Evolutionary conservation across 64 coral and sea anemone species (phyloP), one percentile per base, ranked within the genome.

Genomic region (Stichodactyla helianthus): DNA sequence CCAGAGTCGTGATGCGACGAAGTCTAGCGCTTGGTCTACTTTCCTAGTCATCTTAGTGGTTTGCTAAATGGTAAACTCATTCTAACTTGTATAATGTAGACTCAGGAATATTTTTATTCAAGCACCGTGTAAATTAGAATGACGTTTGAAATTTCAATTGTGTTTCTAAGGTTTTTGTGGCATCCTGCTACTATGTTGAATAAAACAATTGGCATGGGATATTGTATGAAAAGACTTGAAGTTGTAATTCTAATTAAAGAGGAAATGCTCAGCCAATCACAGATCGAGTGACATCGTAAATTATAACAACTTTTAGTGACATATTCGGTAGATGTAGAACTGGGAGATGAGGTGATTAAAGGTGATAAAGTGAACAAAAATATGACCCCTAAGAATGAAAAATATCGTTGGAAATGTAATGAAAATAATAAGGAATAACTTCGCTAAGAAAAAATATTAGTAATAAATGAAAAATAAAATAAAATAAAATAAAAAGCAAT

Each of bases 1-100:
- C 85, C 85, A 92, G 2, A 92, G 78, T 28, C 84, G 57, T 0
- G 77, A 18, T 14, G 85, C 59, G 0, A 92, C 77, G 2, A 79
- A 81, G 19, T 82, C 76, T 8, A 92, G 52, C 8, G 78, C 90
- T 51, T 53, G 77, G 11, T 92, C 90, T 6, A 92, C 65, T 31
- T 12, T 26, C 20, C 15, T 82, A 22, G 90, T 85, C 89, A 91
- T 91, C 27, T 74, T 5, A 23, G 4, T 27, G 12, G n/a, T 9
- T 19, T 31, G 4, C 23, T 65, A 65, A n/a, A 65, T 6, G 13
- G 62, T 65, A 12, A 65, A n/a, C 19, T 65, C 7, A n/a, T 65
- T 65, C 5, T n/a, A 65, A n/a, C 62, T 65, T 17, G 62, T n/a
- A 65, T 65, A n/a, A n/a, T 65, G 62, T 65, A 65, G 62, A 31